A percentile compares a stretch with the other conserved stretches of the same genome.
Conservation (phyloP, 2,888 invertebrate species). For the Pecten maximus region DNA sequence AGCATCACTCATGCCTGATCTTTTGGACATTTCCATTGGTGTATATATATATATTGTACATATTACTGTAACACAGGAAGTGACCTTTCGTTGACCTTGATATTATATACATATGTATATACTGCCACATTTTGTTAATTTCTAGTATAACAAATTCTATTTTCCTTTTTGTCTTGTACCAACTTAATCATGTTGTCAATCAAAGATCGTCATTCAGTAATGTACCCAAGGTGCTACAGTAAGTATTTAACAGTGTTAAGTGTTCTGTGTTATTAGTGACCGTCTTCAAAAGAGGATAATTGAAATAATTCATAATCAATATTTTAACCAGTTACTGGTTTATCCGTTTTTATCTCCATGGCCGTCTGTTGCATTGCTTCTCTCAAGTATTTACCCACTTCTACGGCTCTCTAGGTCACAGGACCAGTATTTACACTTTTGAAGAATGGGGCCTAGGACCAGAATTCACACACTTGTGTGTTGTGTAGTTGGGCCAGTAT, state of each 20-base stretch:
- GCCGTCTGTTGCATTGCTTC: not conserved
- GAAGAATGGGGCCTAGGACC: not conserved
- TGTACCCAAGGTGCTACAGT: constrained; percentile 5
- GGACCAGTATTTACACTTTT: not conserved
- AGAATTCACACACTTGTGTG: not conserved
- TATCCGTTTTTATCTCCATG: not conserved
- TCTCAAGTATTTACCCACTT: not conserved
- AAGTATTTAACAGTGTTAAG: not conserved
- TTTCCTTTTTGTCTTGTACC: constrained; percentile 14
- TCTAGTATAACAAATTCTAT: not conserved
- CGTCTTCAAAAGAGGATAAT: not conserved
- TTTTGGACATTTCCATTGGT: not conserved
- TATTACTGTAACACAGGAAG: not conserved
- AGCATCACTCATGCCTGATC: not conserved
- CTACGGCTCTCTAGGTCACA: too few relatives aligned
- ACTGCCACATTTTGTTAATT: not conserved
- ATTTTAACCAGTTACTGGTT: not conserved
- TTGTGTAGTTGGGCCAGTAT: not conserved
- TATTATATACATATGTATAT: not conserved
- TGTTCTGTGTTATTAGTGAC: not conserved
- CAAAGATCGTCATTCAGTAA: not conserved
- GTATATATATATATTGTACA: not conserved
- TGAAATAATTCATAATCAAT: not conserved
- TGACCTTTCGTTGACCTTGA: constrained; percentile 10
- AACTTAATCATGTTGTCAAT: not conserved